These are phyloP conservation scores for Sminthurinus aureus DNA, from an alignment of 2,888 invertebrate genomes.

Conservation along the genomic window DNA sequence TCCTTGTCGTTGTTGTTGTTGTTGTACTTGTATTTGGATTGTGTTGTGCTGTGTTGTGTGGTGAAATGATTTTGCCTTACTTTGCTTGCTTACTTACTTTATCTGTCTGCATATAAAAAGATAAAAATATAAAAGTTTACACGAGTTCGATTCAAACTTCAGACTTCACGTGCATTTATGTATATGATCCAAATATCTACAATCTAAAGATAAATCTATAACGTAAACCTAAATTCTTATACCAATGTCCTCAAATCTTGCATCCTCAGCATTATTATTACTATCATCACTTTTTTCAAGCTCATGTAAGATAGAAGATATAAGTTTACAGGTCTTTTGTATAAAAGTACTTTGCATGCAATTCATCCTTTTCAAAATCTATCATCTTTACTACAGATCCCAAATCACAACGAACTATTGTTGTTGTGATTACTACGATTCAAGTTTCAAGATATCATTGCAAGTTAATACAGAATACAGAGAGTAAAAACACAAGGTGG, in stretches of 20 bases:
- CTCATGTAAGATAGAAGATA: too few species aligned
- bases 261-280: background rate
- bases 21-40: background rate
- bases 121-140: slow-evolving; percentile 37
- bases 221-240: background rate
- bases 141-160: background rate
- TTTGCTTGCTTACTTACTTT: slow-evolving; percentile 41
- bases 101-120: slow-evolving; percentile 33
- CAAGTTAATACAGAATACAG: too few species aligned
- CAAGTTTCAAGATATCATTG: too few species aligned
- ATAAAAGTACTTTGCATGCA: too few species aligned
- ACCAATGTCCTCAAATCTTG: background rate
- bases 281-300: background rate
- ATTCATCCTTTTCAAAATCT: too few species aligned
- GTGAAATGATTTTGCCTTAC: slow-evolving; percentile 36
- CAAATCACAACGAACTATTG: too few species aligned
- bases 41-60: slow-evolving; percentile 32
- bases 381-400: too few species aligned
- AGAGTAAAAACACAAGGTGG: too few species aligned
- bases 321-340: too few species aligned
- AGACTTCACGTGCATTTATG: background rate
- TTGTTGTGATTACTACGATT: too few species aligned
- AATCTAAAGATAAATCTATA: background rate
- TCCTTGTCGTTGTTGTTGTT: background rate
- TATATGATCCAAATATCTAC: background rate